Conservation (phyloP, 2,113 vertebrate genomes). For the Turnix velox region DNA sequence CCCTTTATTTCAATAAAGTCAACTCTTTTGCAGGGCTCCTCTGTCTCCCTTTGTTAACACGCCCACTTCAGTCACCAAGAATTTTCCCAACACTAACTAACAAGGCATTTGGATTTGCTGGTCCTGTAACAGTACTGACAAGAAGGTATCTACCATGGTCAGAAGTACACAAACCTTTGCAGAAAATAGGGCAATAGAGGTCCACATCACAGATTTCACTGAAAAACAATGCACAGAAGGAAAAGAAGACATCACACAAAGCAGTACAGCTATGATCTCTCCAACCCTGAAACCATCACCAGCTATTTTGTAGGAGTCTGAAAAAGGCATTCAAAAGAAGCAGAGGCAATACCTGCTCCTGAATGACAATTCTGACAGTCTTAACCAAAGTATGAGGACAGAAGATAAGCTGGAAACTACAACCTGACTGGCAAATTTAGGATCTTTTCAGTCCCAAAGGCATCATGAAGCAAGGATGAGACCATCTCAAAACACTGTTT, state of each 20-base stretch:
- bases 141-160: not conserved
- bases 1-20: too few species aligned
- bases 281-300: not conserved
- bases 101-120: not conserved
- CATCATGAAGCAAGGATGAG: not conserved
- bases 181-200: not conserved
- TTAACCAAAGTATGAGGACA: not conserved
- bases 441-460: not conserved
- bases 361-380: not conserved
- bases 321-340: not conserved
- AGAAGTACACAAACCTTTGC: rapidly evolving
- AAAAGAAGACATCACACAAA: not conserved
- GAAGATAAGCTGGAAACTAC: not conserved
- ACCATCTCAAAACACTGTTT: not conserved
- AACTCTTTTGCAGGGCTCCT: too few species aligned
- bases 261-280: not conserved
- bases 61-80: too few species aligned
- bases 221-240: not conserved
- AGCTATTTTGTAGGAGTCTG: not conserved
- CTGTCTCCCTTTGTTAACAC: too few species aligned
- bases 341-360: not conserved
- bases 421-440: not conserved
- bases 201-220: not conserved
- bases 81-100: too few species aligned
- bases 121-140: not conserved